These are phyloP conservation scores for Triplophysa dalaica DNA, from an alignment of 2,113 vertebrate species.

Conservation along the genomic window DNA sequence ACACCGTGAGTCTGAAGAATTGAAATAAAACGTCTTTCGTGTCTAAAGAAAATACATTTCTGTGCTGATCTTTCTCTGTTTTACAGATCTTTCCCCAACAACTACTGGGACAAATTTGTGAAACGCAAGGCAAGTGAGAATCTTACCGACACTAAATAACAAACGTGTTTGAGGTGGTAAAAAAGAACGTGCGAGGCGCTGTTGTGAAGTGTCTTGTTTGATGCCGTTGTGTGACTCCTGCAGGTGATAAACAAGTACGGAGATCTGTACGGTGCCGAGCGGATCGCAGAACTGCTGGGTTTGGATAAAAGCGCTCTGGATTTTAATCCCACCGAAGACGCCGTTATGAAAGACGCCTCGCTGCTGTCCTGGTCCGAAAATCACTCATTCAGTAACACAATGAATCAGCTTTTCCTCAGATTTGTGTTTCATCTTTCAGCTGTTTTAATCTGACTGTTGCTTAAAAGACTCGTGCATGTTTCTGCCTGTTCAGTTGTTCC, in stretches of 20 bases:
- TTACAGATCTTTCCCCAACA: constrained; percentile 93
- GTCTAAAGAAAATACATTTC: constrained; percentile 55
- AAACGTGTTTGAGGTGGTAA: too few species aligned
- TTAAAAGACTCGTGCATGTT: too few species aligned
- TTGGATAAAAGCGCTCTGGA: constrained; percentile 95
- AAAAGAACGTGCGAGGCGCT: background rate
- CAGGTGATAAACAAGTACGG: constrained; percentile 99
- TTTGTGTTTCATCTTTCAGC: too few species aligned
- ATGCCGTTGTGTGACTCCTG: constrained; percentile 39
- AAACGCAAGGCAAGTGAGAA: constrained; percentile 88
- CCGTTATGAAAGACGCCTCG: constrained; percentile 85
- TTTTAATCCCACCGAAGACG: constrained; percentile 93
- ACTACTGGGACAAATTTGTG: constrained; percentile 99
- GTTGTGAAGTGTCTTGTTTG: background rate
- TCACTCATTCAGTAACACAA: too few species aligned
- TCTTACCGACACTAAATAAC: background rate
- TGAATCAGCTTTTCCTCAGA: too few species aligned
- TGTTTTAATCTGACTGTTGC: too few species aligned
- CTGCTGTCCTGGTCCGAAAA: constrained; percentile 86
- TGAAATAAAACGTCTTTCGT: too few species aligned
- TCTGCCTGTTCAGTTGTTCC: too few species aligned
- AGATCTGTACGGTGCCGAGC: constrained; percentile 92
- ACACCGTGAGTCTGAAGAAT: constrained; percentile 83
- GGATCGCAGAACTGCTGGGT: constrained; percentile 94
- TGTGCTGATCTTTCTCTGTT: constrained; percentile 41